Base-by-base conservation (phyloP, 2,797 vertebrate genomes). In the Cyclura pinguis region DNA sequence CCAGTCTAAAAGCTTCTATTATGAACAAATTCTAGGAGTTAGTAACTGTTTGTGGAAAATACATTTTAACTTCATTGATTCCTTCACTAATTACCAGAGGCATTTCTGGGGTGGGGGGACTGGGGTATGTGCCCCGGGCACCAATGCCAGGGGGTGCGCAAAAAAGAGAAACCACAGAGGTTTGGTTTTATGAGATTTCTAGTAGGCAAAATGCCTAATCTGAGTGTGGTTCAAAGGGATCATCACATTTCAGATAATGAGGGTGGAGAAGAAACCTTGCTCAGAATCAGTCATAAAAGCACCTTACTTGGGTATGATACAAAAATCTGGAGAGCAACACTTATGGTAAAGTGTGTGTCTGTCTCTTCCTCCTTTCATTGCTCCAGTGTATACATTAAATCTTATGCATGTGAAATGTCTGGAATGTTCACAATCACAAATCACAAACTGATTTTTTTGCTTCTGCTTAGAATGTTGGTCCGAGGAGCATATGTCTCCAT, bases 101-200 rank as follows among this genome's bases (percentile, higher is more conserved):
- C 29, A 4, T 47, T 47, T 47, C 42, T 47, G 4, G 42, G 4
- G 42, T 47, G 42, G 42, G 42, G 42, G 2, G 4, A 4, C 42
- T 3, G 42, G 2, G 42, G 42, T 4, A 47, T 47, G 42, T 4
- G 2, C 2, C 42, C 42, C 4, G 42, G 42, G 2, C 42, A 47
- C 42, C 42, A 47, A 3, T 3, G 42, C 42, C 42, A 4, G 4
- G 42, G 42, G 42, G 4, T 0, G 42, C 4, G 42, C 42, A 47
- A 47, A 47, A 42, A 47, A 47, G 42, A 47, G 42, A 24, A 55
- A 52, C 29, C 2, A 20, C 50, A 55, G n/a, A 42, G 74, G 22
- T 85, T 64, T 47, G 47, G 42, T 67, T 50, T 89, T 69, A 20
- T 85, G 42, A 90, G 55, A 18, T 74, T 81, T 38, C 81, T 81